Evolutionary conservation across 2,888 invertebrate genomes (phyloP).

Genomic region (Noctua comes): DNA sequence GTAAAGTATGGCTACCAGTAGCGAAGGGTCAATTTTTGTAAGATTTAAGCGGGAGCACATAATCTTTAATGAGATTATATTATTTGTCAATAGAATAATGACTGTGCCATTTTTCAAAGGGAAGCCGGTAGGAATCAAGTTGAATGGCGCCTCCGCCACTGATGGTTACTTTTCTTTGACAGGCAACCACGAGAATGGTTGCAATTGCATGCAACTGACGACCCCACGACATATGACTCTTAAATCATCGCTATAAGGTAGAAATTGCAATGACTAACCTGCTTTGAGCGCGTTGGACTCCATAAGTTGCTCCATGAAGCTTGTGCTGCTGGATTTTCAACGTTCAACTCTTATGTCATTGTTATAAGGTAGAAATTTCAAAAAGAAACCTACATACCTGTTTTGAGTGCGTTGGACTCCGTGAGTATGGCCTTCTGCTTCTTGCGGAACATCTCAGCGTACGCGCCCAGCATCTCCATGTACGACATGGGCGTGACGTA

Average conservation of each 20-base stretch:
- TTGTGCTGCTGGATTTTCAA: not conserved
- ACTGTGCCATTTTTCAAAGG: too few species aligned
- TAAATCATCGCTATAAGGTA: not conserved
- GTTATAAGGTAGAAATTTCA: not conserved
- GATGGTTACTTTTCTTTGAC: not conserved
- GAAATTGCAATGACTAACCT: not conserved
- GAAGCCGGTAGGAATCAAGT: too few species aligned
- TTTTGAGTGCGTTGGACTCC: slow-evolving; percentile 90
- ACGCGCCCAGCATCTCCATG: slow-evolving; percentile 95
- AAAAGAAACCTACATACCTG: slow-evolving; percentile 72
- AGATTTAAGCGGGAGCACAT: too few species aligned
- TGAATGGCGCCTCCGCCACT: too few species aligned
- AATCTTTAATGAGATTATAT: too few species aligned
- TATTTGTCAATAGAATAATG: too few species aligned
- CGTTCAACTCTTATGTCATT: not conserved
- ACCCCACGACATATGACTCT: not conserved
- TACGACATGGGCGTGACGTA: slow-evolving; percentile 98
- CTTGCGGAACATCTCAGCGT: slow-evolving; percentile 93
- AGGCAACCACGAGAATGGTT: not conserved
- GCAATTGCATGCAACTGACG: not conserved
- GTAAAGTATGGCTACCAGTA: too few species aligned
- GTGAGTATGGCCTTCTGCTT: slow-evolving; percentile 91
- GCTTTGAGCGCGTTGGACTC: slow-evolving; percentile 90
- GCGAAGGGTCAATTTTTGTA: too few species aligned
- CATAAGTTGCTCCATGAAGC: slow-evolving; percentile 63